Conservation (phyloP, 1,140 invertebrate genomes). For the Globodera ellingtonae region DNA sequence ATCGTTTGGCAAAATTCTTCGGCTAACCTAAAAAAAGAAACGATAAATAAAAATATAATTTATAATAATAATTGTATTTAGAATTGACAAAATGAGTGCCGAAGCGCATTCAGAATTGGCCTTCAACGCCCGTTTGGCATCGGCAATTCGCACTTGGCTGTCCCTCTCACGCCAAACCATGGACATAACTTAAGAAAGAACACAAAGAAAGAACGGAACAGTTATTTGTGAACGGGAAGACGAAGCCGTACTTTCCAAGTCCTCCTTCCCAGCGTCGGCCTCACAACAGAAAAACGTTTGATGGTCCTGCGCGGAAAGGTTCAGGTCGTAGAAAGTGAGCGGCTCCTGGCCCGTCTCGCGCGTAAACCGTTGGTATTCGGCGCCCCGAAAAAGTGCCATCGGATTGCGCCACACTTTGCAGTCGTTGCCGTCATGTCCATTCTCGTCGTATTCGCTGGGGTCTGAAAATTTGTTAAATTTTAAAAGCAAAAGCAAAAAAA, state of each 20-base stretch:
- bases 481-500: slow-evolving; percentile 23
- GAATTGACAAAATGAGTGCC: slow-evolving; percentile 78
- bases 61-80: neutral
- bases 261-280: slow-evolving; percentile 81
- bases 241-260: slow-evolving; percentile 79
- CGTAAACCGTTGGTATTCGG: slow-evolving; percentile 90
- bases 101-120: slow-evolving; percentile 90
- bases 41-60: neutral
- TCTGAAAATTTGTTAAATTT: slow-evolving; percentile 26
- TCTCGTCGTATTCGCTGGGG: slow-evolving; percentile 45
- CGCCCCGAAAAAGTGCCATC: slow-evolving; percentile 88
- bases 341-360: slow-evolving; percentile 86
- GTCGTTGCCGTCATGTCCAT: slow-evolving; percentile 69
- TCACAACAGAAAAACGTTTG: slow-evolving; percentile 97
- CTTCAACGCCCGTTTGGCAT: slow-evolving; percentile 85
- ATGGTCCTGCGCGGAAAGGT: slow-evolving; percentile 95
- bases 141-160: slow-evolving; percentile 84
- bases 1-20: slow-evolving; percentile 94
- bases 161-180: slow-evolving; percentile 94
- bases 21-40: slow-evolving; percentile 71
- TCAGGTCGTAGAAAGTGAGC: slow-evolving; percentile 98
- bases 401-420: slow-evolving; percentile 98
- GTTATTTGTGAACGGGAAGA: slow-evolving; percentile 2
- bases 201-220: slow-evolving; percentile 32
- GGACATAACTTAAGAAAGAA: slow-evolving; percentile 79